Evolutionary conservation across 2,113 vertebrate genomes (phyloP).

Genomic region (Pelecanus crispus): DNA sequence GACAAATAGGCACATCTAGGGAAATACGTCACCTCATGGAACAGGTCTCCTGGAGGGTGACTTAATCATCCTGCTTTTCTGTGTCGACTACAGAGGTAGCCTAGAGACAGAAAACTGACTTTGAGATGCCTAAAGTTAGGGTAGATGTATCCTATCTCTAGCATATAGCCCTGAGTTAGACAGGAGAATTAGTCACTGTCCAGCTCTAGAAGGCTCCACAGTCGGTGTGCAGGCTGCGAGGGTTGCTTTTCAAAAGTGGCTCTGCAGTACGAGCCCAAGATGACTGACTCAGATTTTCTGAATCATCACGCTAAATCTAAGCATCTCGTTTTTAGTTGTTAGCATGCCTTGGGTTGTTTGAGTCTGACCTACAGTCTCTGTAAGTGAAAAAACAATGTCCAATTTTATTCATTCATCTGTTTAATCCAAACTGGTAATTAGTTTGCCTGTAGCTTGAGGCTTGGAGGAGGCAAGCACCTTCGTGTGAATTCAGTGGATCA

Average conservation of each 20-base stretch:
- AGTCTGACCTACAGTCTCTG: background rate
- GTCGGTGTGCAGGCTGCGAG: accelerated
- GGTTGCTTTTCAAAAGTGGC: background rate
- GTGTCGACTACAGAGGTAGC: background rate
- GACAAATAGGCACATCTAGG: background rate
- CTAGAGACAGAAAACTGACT: background rate
- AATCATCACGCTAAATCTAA: background rate
- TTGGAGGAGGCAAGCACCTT: background rate
- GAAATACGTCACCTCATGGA: background rate
- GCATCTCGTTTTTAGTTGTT: background rate
- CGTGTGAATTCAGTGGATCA: background rate
- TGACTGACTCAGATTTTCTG: background rate
- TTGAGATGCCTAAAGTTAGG: background rate
- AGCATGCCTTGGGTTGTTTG: background rate
- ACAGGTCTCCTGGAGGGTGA: background rate
- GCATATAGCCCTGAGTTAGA: background rate
- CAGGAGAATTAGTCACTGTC: background rate
- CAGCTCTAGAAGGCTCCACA: background rate
- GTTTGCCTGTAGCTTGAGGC: background rate
- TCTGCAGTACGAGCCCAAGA: background rate
- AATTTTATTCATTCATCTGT: background rate
- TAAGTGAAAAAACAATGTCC: background rate
- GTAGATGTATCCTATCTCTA: background rate
- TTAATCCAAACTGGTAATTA: background rate
- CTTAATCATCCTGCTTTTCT: background rate